Conservation (phyloP, 1,140 invertebrate species). For the Pseudomyrmex gracilis region DNA sequence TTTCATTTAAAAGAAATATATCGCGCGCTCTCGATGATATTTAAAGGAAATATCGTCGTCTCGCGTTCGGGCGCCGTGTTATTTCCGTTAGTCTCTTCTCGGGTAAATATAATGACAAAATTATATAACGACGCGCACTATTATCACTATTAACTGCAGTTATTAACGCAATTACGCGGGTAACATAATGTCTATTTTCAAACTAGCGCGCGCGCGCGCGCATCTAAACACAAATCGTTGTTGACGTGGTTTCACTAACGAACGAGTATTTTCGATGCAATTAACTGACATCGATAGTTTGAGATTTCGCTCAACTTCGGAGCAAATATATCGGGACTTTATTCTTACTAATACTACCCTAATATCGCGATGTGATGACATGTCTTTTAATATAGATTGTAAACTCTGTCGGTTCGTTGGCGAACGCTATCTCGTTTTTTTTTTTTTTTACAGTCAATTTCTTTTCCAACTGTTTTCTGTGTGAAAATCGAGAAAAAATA, state of each 20-base stretch:
- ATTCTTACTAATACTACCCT: not conserved
- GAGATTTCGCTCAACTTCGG: constrained; percentile 16
- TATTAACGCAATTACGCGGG: constrained; percentile 36
- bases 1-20: constrained; percentile 9
- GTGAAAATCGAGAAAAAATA: constrained; percentile 10
- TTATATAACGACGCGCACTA: constrained; percentile 12
- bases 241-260: constrained; percentile 11
- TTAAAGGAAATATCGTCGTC: constrained; percentile 3
- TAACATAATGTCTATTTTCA: constrained; percentile 53
- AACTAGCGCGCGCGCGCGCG: no score
- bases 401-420: not conserved
- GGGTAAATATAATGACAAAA: constrained; percentile 50
- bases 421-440: not conserved
- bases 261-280: constrained; percentile 46
- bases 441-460: not conserved
- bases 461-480: not conserved
- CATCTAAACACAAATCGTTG: constrained; percentile 25
- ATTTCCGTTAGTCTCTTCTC: no score
- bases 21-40: no score
- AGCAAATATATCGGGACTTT: not conserved
- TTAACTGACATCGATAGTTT: constrained; percentile 40
- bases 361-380: not conserved
- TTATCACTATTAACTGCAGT: constrained; percentile 53
- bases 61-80: no score
- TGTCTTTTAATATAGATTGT: not conserved